These are phyloP conservation scores for Chloroclystis v-ata DNA, from an alignment of 2,888 invertebrate species.

Conservation along the genomic window DNA sequence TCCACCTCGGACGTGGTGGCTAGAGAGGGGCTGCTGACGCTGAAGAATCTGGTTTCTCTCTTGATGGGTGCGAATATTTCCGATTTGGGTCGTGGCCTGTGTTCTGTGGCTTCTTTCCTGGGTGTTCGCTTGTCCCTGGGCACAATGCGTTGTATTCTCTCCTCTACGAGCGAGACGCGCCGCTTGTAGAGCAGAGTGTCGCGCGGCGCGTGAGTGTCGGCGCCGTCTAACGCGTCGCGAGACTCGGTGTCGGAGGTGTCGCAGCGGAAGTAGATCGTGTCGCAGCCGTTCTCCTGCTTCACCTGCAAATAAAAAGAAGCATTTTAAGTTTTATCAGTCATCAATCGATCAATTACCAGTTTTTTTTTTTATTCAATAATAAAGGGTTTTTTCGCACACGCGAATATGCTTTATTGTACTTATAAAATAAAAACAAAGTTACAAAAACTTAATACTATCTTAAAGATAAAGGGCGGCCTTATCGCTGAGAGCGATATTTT, in stretches of 20 bases:
- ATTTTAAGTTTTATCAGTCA: too few species aligned
- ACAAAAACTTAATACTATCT: too few species aligned
- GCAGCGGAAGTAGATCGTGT: constrained; percentile 64
- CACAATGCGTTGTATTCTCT: constrained; percentile 57
- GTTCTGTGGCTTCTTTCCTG: constrained; percentile 2
- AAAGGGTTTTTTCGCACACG: too few species aligned
- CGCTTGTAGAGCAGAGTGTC: constrained; percentile 68
- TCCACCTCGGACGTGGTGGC: constrained; percentile 47
- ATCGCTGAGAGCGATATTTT: too few species aligned
- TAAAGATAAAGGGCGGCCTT: too few species aligned
- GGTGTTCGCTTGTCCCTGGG: constrained; percentile 52
- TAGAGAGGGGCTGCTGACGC: constrained; percentile 61
- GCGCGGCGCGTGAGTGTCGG: constrained; percentile 11
- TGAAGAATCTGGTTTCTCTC: constrained; percentile 46
- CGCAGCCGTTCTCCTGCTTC: constrained; percentile 68
- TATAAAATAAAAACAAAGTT: too few species aligned
- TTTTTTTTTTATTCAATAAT: too few species aligned
- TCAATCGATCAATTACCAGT: too few species aligned
- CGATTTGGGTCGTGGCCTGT: constrained; percentile 48
- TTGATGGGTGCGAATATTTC: constrained; percentile 44
- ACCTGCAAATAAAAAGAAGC: too few species aligned
- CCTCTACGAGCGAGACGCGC: constrained; percentile 64
- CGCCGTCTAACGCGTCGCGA: constrained; percentile 57
- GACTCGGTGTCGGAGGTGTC: constrained; percentile 65
- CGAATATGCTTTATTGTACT: too few species aligned